Base-by-base conservation (phyloP, 2,797 vertebrate species). In the Oreochromis mossambicus region DNA sequence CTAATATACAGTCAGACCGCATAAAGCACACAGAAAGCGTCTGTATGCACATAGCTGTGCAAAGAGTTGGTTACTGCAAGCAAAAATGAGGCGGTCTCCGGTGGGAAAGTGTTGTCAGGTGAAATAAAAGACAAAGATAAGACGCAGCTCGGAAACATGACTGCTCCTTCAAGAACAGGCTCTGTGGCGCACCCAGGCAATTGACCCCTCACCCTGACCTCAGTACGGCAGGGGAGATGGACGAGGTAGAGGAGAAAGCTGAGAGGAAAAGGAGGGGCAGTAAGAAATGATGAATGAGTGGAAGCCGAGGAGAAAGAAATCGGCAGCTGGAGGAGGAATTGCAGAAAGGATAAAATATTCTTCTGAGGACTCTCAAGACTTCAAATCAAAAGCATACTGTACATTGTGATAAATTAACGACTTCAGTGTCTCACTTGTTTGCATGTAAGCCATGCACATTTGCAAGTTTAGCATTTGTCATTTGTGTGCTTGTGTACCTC, bases 151-250 rank as follows among this genome's bases (percentile, higher is more conserved):
- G 76, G 82, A 87, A 86, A 91, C 88, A 92, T 85, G 86, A 87
- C 80, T 84, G 36, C 78, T 84, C 86, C 81, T 89, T 86, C 86
- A 89, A 88, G 83, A 86, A 84, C 61, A 48, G 81, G 85, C 90
- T 91, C 90, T 3, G 77, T 7, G 87, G 89, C 70, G 56, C 46
- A 63, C 84, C 86, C 78, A 29, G 84, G 88, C 91, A 92, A 92
- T 92, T 95, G 93, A 92, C 91, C 91, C 78, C 66, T 91, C 81
- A 86, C 89, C 92, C 90, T 92, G 90, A 93, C 90, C 90, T 85
- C n/a, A 2, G 85, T 21, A 12, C 43, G 11, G 79, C 82, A 32
- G 81, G 82, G 80, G 87, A 89, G 86, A 92, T 75, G 58, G 86
- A 89, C 58, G 77, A 90, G 78, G 79, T 10, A 50, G 79, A 78